These are phyloP conservation scores for Gambusia holbrooki DNA, from an alignment of 2,113 vertebrate species.

Conservation along the genomic window DNA sequence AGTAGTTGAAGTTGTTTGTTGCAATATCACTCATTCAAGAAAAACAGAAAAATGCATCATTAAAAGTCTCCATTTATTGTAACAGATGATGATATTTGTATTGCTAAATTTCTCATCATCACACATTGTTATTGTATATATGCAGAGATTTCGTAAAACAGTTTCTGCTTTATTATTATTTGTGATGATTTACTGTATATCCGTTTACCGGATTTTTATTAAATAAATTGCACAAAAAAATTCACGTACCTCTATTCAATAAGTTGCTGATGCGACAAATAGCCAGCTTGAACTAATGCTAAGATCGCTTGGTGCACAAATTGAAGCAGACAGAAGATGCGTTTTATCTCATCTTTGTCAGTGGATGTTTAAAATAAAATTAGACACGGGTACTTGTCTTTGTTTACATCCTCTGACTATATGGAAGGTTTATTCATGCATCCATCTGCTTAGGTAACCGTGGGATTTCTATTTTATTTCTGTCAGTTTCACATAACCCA, in stretches of 20 bases:
- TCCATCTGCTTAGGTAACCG: conserved; percentile 51
- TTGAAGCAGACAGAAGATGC: conserved; percentile 15
- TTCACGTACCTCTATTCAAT: conserved; percentile 33
- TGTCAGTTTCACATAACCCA: conserved; percentile 50
- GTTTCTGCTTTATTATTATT: conserved; percentile 31
- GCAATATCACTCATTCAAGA: conserved; percentile 18
- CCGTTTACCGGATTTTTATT: conserved; percentile 25
- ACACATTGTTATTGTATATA: conserved; percentile 5
- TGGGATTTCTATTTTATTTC: conserved; percentile 46
- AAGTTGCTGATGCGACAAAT: conserved; percentile 65
- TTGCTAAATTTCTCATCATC: neutral
- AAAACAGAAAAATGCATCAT: neutral
- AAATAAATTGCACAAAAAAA: conserved; percentile 34
- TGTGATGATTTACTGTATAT: conserved; percentile 44
- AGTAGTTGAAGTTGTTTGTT: no score
- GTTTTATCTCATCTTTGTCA: conserved; percentile 17
- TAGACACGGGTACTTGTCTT: conserved; percentile 10
- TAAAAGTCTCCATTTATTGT: no score
- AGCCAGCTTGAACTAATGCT: conserved; percentile 42
- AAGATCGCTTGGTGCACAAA: conserved; percentile 19
- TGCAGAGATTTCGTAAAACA: neutral
- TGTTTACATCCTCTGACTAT: conserved; percentile 19
- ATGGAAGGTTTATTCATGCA: conserved; percentile 33
- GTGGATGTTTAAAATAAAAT: conserved; percentile 38
- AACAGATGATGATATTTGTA: no score